These are phyloP conservation scores for Hypanus sabinus DNA, from an alignment of 2,113 vertebrate species.

Conservation along the genomic window DNA sequence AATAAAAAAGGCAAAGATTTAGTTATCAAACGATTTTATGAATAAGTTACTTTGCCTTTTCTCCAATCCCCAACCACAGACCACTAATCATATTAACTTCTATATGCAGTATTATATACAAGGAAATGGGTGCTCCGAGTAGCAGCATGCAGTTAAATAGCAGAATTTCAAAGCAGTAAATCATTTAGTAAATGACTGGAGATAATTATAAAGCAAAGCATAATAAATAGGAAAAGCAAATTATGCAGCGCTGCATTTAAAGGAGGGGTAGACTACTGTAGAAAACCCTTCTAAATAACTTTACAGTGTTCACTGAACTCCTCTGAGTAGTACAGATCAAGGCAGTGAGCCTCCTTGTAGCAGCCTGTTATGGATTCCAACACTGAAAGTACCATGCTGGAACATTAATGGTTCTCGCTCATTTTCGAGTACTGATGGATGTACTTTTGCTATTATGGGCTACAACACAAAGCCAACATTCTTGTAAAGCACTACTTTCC, in stretches of 20 bases:
- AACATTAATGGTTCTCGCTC: not conserved
- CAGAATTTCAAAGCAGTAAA: not conserved
- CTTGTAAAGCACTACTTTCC: not conserved
- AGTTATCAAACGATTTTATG: not conserved
- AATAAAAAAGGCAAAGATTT: not conserved
- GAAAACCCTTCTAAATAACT: slow-evolving; percentile 28
- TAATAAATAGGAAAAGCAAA: slow-evolving; percentile 5
- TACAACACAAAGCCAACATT: not conserved
- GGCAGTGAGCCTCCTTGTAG: not conserved
- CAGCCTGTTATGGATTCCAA: not conserved
- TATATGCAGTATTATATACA: not conserved
- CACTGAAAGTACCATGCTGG: not conserved
- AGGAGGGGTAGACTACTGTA: slow-evolving; percentile 6
- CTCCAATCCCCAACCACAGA: not conserved
- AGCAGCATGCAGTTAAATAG: not conserved
- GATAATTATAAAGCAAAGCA: slow-evolving; percentile 23
- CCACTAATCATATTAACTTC: not conserved
- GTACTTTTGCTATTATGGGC: not conserved
- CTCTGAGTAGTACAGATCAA: not conserved
- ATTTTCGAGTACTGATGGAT: not conserved
- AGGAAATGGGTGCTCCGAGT: not conserved
- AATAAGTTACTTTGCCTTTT: not conserved
- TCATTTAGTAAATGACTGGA: slow-evolving; percentile 14
- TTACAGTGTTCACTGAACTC: not conserved
- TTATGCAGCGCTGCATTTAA: slow-evolving; percentile 1